Percentiles rank a stretch among this genome's conserved stretches.
phyloP scores from a whole-genome alignment of 1,140 invertebrate species.

The Ptiloglossa arizonensis region DNA sequence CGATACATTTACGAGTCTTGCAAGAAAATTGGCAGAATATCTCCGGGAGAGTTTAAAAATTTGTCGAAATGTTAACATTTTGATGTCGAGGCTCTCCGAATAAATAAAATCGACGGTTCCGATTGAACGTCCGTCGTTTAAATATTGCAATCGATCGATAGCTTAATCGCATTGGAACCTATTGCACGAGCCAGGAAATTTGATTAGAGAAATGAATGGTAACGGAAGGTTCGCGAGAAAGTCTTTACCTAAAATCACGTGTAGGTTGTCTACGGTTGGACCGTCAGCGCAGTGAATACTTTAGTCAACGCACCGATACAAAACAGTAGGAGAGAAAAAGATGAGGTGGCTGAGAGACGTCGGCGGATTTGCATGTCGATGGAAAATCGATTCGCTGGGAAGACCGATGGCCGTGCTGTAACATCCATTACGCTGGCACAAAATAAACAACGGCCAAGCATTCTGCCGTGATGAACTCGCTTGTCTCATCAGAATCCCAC shows the following conservation, averaged over 20 bases:
- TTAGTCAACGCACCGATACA: constrained; percentile 21
- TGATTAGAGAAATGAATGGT: background rate
- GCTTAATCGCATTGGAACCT: too few species aligned
- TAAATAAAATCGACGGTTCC: too few species aligned
- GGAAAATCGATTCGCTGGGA: constrained; percentile 41
- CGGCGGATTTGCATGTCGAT: constrained; percentile 48
- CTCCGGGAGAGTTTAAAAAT: too few species aligned
- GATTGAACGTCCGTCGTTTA: too few species aligned
- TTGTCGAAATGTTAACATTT: too few species aligned
- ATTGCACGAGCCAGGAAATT: too few species aligned
- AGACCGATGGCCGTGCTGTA: constrained; percentile 31
- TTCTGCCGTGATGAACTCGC: constrained; percentile 28
- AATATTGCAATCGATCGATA: too few species aligned
- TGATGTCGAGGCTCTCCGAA: too few species aligned
- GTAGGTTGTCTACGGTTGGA: background rate
- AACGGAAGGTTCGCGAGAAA: background rate
- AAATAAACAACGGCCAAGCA: constrained; percentile 39
- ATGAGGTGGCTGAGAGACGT: constrained; percentile 29
- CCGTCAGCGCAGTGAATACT: constrained; percentile 11
- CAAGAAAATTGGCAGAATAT: too few species aligned
- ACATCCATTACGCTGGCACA: constrained; percentile 25
- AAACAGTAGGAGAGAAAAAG: constrained; percentile 19
- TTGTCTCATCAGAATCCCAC: constrained; percentile 19
- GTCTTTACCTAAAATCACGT: constrained; percentile 16
- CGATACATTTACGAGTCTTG: too few species aligned